Conservation (phyloP, 2,113 vertebrate genomes). For the Odocoileus hemionus region DNA sequence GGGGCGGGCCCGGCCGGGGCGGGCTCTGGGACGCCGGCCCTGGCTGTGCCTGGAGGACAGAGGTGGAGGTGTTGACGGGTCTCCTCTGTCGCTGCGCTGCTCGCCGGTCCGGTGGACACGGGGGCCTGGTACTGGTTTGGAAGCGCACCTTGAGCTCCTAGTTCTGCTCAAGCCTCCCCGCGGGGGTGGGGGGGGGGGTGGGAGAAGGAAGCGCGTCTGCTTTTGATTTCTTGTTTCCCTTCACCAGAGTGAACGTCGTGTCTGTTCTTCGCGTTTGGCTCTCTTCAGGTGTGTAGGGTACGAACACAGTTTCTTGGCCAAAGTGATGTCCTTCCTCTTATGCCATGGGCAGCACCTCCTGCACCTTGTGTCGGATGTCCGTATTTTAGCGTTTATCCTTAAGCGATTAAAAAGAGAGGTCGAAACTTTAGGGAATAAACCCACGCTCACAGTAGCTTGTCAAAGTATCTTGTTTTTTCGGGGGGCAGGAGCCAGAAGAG, state of each 20-base stretch:
- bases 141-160: background rate
- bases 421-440: slow-evolving; percentile 31
- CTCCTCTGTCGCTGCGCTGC: background rate
- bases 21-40: slow-evolving; percentile 27
- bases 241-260: background rate
- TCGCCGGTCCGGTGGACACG: background rate
- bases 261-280: background rate
- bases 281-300: background rate
- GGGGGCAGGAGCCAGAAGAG: background rate
- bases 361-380: background rate
- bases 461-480: background rate
- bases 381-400: slow-evolving; percentile 1
- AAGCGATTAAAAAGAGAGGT: slow-evolving; percentile 20
- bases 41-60: slow-evolving; percentile 11
- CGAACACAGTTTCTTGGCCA: background rate
- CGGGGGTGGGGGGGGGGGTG: background rate
- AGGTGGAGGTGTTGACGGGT: background rate
- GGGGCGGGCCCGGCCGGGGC: slow-evolving; percentile 59
- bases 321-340: background rate
- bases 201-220: background rate
- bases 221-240: background rate
- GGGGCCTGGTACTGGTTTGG: background rate
- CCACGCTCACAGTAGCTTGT: background rate
- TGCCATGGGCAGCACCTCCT: background rate
- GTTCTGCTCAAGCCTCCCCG: background rate